phyloP scores from a whole-genome alignment of 2,113 vertebrate genomes.

The Hemicordylus capensis region DNA sequence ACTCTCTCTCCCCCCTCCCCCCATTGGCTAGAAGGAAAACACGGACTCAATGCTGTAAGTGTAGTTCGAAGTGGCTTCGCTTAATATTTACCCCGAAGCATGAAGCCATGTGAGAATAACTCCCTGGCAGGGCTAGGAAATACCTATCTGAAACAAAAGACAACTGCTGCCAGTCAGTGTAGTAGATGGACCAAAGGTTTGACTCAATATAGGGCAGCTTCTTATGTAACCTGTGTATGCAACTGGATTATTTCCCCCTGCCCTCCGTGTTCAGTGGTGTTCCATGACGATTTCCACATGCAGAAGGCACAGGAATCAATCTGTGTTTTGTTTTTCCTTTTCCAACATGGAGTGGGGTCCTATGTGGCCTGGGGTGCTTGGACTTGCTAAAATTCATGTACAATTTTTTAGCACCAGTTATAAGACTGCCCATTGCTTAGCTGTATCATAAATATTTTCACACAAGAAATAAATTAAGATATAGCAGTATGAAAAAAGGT shows the following conservation, averaged over 20 bases:
- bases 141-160: no score
- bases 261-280: not conserved
- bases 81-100: no score
- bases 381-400: not conserved
- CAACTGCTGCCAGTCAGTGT: no score
- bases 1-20: no score
- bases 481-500: conserved; percentile 26
- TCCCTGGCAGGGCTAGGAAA: no score
- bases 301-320: not conserved
- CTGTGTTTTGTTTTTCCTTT: not conserved
- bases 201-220: no score
- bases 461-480: conserved; percentile 48
- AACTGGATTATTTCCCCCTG: not conserved
- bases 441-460: conserved; percentile 28
- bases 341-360: not conserved
- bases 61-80: no score
- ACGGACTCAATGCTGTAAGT: no score
- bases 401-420: not conserved
- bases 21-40: no score
- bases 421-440: not conserved
- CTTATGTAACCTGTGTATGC: no score
- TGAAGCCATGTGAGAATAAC: no score
- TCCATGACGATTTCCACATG: not conserved
- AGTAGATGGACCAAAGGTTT: no score
- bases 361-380: not conserved